phyloP scores from a whole-genome alignment of 2,113 vertebrate species.

The Otocyon megalotis region DNA sequence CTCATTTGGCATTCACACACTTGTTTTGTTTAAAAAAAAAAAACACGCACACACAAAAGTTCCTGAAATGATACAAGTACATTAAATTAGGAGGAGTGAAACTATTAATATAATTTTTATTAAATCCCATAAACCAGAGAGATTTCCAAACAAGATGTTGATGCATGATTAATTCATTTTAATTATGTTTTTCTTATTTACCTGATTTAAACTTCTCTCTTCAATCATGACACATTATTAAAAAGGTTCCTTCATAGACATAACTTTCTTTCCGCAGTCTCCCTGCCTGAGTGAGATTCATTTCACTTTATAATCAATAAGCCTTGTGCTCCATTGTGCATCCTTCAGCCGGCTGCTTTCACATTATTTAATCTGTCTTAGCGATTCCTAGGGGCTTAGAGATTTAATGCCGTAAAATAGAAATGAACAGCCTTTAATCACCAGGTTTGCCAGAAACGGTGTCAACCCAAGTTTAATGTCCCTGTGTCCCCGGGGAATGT shows the following conservation, averaged over 20 bases:
- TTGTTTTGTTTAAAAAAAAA: not conserved
- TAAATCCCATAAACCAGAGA: slow-evolving; percentile 66
- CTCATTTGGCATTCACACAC: not conserved
- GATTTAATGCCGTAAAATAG: slow-evolving; percentile 69
- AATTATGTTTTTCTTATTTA: slow-evolving; percentile 76
- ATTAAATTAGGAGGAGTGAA: slow-evolving; percentile 46
- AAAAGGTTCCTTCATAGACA: slow-evolving; percentile 59
- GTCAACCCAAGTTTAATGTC: slow-evolving; percentile 70
- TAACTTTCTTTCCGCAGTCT: slow-evolving; percentile 51
- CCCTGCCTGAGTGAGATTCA: slow-evolving; percentile 64
- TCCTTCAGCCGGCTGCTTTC: slow-evolving; percentile 63
- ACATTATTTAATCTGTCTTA: slow-evolving; percentile 74
- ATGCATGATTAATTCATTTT: slow-evolving; percentile 74
- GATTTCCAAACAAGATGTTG: slow-evolving; percentile 58
- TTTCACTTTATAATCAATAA: slow-evolving; percentile 79
- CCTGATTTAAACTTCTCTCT: slow-evolving; percentile 71
- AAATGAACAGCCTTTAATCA: slow-evolving; percentile 75
- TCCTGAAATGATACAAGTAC: slow-evolving; percentile 51
- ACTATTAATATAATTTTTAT: slow-evolving; percentile 67
- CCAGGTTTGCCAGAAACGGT: slow-evolving; percentile 59
- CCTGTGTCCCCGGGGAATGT: not conserved
- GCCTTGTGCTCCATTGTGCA: slow-evolving; percentile 57
- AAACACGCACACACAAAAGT: not conserved
- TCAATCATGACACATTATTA: slow-evolving; percentile 72
- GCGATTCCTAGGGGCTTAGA: slow-evolving; percentile 75